Evolutionary conservation across 1,140 invertebrate species (phyloP), one percentile per base, ranked within the genome.

Genomic region (Zaprionus ornatus): DNA sequence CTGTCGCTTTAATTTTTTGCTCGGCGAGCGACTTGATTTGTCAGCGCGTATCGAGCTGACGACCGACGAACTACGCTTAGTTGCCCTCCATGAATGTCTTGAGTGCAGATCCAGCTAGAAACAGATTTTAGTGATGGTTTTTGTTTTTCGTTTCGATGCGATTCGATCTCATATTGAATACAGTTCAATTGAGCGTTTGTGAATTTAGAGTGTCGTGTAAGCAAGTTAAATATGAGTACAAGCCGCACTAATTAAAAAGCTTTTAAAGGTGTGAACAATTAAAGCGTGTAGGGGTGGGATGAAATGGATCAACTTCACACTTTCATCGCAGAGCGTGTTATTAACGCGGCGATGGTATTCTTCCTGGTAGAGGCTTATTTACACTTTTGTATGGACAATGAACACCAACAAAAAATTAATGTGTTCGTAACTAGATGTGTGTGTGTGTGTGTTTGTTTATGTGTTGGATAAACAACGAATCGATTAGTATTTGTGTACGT

Each of bases 401-500:
- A 19, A 23, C 19, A 50, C 45, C 45, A 50, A 50, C 45, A 50
- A 50, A 48, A 50, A 67, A 82, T 72, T 66, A 76, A n/a, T 56
- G 21, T 74, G 13, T 77, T 17, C 62, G 29, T 66, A 4, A 37
- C 13, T 37, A n/a, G 21, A 4, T 45, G 23, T 69, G 45, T 69
- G 32, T 71, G 27, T 70, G 42, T 77, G 54, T 48, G 42, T 50
- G 21, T 65, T 25, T 69, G n/a, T 56, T 32, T 32, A 32, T 32
- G 29, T 10, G 17, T 59, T 6, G 59, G 64, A 54, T 86, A 86
- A 86, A 85, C 82, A 80, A 91, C 79, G 88, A 91, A 91, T 91
- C 90, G 90, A 91, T 91, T 91, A 91, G 90, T 91, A 91, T 90
- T 79, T 86, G 67, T 81, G 62, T 45, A 45, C n/a, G n/a, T 45